Evolutionary conservation across 92 coral and sea anemone genomes (phyloP).

Genomic region (Siderastrea siderea): DNA sequence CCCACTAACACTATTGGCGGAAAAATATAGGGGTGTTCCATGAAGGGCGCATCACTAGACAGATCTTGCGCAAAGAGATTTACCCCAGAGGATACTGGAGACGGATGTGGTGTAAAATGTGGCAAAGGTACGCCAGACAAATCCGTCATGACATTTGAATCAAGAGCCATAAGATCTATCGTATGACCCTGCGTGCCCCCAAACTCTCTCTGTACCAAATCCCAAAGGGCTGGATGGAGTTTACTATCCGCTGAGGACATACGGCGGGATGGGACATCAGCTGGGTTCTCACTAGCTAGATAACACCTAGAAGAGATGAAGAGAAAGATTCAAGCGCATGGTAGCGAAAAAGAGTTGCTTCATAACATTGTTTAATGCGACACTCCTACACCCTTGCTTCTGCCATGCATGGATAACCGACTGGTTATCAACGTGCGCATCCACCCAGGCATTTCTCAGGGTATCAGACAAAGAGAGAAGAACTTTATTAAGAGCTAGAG

Average conservation of each 20-base stretch:
- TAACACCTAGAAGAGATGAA: constrained; percentile 39
- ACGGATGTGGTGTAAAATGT: constrained; percentile 27
- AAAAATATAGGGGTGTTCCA: constrained; percentile 37
- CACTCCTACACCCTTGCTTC: background rate
- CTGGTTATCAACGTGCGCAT: constrained; percentile 64
- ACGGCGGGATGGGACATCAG: constrained; percentile 63
- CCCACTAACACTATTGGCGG: constrained; percentile 53
- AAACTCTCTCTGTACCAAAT: constrained; percentile 39
- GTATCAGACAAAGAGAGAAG: constrained; percentile 9
- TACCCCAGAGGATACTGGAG: constrained; percentile 52
- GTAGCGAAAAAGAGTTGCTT: background rate
- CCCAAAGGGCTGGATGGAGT: constrained; percentile 31
- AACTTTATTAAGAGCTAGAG: constrained; percentile 31
- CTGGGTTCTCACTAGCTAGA: constrained; percentile 38
- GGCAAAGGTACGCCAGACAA: background rate
- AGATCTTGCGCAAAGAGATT: constrained; percentile 66
- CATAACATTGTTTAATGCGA: background rate
- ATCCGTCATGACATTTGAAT: constrained; percentile 57
- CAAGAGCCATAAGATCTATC: constrained; percentile 3
- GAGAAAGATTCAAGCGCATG: background rate
- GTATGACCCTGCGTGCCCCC: constrained; percentile 24
- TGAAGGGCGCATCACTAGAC: background rate
- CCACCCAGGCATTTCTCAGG: constrained; percentile 53
- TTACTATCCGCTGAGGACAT: constrained; percentile 2
- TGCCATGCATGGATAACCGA: constrained; percentile 11